phyloP scores from a whole-genome alignment of 2,797 vertebrate species.

The Lepilemur ruficaudatus region DNA sequence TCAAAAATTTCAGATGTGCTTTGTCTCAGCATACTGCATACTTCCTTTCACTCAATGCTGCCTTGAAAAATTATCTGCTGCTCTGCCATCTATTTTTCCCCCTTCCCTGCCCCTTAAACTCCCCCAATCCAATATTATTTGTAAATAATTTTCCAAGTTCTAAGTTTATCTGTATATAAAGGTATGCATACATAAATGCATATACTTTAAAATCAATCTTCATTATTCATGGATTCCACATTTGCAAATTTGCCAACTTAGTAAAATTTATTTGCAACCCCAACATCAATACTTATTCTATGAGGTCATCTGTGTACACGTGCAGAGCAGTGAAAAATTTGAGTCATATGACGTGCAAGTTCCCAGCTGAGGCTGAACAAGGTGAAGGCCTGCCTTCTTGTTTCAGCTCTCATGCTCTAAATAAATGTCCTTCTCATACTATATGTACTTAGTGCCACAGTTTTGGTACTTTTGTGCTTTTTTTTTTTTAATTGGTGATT shows the following conservation, averaged over 20 bases:
- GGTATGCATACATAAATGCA: neutral
- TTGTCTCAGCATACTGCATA: neutral
- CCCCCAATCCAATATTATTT: neutral
- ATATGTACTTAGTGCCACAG: neutral
- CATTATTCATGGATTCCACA: neutral
- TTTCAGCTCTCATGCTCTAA: neutral
- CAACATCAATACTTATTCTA: neutral
- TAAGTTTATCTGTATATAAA: neutral
- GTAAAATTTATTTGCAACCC: neutral
- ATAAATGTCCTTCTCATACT: neutral
- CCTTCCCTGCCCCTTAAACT: neutral
- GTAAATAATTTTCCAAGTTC: neutral
- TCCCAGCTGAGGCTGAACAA: neutral
- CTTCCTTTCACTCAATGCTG: neutral
- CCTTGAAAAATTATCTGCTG: neutral
- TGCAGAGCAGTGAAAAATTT: neutral
- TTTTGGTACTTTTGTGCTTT: neutral
- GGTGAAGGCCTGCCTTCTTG: neutral
- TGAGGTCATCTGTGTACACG: neutral
- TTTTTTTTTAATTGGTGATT: neutral
- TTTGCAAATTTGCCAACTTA: neutral
- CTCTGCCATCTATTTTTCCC: neutral
- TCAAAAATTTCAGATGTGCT: neutral
- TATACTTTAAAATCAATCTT: neutral
- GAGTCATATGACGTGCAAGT: neutral